Base-by-base conservation (phyloP, 2,888 invertebrate species). In the Callyntrura sp. region DNA sequence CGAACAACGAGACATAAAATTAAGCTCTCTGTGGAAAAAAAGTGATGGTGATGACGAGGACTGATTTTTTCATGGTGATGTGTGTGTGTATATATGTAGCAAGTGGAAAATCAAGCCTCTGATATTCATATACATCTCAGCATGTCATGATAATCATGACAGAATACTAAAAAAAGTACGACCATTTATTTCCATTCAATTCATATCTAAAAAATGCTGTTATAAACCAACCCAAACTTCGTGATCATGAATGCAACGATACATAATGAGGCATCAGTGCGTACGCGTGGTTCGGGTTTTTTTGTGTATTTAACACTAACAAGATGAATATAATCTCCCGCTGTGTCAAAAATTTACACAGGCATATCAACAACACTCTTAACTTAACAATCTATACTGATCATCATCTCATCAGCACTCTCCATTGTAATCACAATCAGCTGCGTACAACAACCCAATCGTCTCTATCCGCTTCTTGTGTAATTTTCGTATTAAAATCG, bases 231-330 rank as follows among this genome's bases (percentile, higher is more conserved):
- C 11, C 65, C 35, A 76, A 68, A 65, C 43, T 84, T 84, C 88
- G 88, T 89, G 88, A 73, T 89, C 88, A 78, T 84, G 84, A 84
- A 89, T 89, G 8, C 60, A 89, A 28, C n/a, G 28, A 76, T 35
- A 76, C 28, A 79, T 89, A 78, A 84, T 89, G 88, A 88, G 82
- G 48, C 60, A 65, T 76, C 60, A 65, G 62, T 60, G 81, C 62
- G 60, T 70, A 85, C 60, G 43, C 57, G 57, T 28, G 60, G 60
- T 35, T 60, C 28, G 20, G 28, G 20, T 9, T 79, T 76, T 78
- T 78, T 65, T 86, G 65, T 79, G 48, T 57, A 68, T 28, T 78
- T 68, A 48, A 68, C 78, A 57, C 81, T 87, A 55, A 73, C 84
- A 70, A 35, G 84, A 55, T 84, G 70, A 86, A 86, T 51, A 79